Conservation (phyloP, 2,113 vertebrate genomes). For the Phyllostomus hastatus region DNA sequence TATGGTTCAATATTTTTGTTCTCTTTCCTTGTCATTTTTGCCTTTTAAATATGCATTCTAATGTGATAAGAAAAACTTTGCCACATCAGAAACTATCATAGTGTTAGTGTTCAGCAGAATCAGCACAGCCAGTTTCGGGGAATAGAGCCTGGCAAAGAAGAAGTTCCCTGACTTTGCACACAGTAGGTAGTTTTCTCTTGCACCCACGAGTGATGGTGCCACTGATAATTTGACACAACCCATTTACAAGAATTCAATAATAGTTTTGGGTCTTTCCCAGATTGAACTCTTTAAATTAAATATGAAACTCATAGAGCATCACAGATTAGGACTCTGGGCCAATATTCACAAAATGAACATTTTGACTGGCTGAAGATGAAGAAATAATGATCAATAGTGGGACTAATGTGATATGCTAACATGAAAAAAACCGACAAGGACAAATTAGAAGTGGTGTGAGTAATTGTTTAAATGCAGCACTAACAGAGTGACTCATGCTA, state of each 20-base stretch:
- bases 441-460: not conserved
- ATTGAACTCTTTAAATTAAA: slow-evolving; percentile 24
- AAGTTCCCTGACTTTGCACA: not conserved
- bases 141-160: not conserved
- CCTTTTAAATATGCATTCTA: not conserved
- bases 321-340: not conserved
- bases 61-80: not conserved
- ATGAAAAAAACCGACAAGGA: not conserved
- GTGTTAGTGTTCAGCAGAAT: not conserved
- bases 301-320: not conserved
- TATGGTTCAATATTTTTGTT: not conserved
- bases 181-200: not conserved
- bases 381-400: not conserved
- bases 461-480: slow-evolving; percentile 15
- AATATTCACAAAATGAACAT: not conserved
- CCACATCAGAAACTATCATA: not conserved
- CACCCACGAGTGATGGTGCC: too few relatives aligned
- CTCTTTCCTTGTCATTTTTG: not conserved
- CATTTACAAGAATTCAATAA: not conserved
- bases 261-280: not conserved
- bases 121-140: not conserved
- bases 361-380: not conserved
- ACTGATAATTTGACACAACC: not conserved
- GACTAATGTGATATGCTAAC: not conserved
- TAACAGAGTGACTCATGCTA: not conserved